These are phyloP conservation scores for Numenius arquata DNA, from an alignment of 2,113 vertebrate genomes.

Conservation along the genomic window DNA sequence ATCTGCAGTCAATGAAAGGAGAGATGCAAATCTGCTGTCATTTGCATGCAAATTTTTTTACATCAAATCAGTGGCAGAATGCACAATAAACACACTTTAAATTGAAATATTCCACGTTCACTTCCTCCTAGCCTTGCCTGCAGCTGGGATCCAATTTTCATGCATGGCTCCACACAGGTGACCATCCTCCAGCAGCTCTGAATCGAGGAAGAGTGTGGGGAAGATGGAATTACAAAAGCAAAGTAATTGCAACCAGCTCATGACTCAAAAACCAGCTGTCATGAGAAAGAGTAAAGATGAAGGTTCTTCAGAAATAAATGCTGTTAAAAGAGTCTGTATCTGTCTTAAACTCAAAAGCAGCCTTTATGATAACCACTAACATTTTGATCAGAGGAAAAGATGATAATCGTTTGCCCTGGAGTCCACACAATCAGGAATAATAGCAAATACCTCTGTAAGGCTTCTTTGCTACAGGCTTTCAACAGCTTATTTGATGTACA, in stretches of 20 bases:
- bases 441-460: not conserved
- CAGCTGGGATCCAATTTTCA: constrained; percentile 61
- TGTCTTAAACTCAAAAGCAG: constrained; percentile 24
- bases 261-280: constrained; percentile 60
- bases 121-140: constrained; percentile 57
- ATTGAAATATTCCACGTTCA: constrained; percentile 59
- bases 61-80: constrained; percentile 60
- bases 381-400: constrained; percentile 52
- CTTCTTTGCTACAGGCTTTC: not conserved
- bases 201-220: constrained; percentile 51
- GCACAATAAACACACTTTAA: constrained; percentile 65
- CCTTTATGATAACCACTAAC: constrained; percentile 21
- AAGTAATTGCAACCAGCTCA: constrained; percentile 54
- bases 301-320: constrained; percentile 47
- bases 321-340: constrained; percentile 37
- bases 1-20: constrained; percentile 67
- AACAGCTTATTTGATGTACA: not conserved
- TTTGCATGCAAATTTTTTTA: constrained; percentile 68
- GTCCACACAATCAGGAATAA: constrained; percentile 26
- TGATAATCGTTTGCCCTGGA: not conserved
- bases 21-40: constrained; percentile 60
- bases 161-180: constrained; percentile 48
- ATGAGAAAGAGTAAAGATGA: constrained; percentile 21
- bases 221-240: constrained; percentile 57
- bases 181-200: constrained; percentile 18